Evolutionary conservation across 2,888 invertebrate genomes (phyloP).

Genomic region (Parelbella ahira): DNA sequence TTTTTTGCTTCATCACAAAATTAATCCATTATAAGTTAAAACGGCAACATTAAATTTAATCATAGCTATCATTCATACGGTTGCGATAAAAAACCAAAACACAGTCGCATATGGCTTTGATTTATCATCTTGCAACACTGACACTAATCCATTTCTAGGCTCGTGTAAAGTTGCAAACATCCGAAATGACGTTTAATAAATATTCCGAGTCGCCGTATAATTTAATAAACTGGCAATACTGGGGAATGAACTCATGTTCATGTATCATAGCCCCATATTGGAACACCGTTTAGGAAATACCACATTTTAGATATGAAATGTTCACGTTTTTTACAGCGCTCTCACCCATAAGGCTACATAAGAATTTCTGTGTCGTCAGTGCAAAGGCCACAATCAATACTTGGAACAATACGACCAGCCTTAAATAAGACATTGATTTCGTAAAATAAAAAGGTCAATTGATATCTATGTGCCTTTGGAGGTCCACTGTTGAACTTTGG

Average conservation of each 20-base stretch:
- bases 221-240: slow-evolving; percentile 14
- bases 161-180: slow-evolving; percentile 14
- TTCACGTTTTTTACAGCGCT: too few species aligned
- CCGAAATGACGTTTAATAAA: slow-evolving; percentile 19
- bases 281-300: neutral
- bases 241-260: slow-evolving; percentile 13
- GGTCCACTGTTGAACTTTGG: too few species aligned
- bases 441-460: too few species aligned
- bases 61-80: slow-evolving; percentile 1
- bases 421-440: too few species aligned
- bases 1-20: too few species aligned
- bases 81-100: slow-evolving; percentile 14
- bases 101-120: slow-evolving; percentile 10
- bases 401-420: too few species aligned
- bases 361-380: too few species aligned
- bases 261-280: slow-evolving; percentile 16
- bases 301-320: neutral
- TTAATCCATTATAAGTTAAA: slow-evolving; percentile 4
- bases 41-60: slow-evolving; percentile 8
- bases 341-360: too few species aligned
- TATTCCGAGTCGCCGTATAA: slow-evolving; percentile 5
- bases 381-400: too few species aligned
- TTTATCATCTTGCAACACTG: slow-evolving; percentile 21
- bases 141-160: slow-evolving; percentile 20
- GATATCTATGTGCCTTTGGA: too few species aligned